phyloP scores from a whole-genome alignment of 2,113 vertebrate genomes.

The Grantiella picta region DNA sequence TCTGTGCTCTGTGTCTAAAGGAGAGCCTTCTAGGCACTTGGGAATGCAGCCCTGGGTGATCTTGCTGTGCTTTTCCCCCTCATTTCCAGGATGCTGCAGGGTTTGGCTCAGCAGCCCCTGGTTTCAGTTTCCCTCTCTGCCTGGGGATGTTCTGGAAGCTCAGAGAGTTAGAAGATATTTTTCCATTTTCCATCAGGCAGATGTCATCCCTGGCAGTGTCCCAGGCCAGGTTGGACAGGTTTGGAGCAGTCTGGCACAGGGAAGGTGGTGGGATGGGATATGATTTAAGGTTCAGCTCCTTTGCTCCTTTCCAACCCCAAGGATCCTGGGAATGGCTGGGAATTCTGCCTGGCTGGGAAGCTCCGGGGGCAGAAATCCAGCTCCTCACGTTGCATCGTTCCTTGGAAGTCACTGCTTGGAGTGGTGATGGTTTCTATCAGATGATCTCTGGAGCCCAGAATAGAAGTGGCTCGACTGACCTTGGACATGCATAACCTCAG shows the following conservation, averaged over 20 bases:
- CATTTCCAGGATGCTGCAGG: neutral
- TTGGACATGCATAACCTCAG: neutral
- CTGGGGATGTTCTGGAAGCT: neutral
- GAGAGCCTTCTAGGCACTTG: neutral
- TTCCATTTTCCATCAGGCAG: neutral
- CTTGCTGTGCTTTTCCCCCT: neutral
- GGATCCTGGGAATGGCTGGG: neutral
- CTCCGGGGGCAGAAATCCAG: neutral
- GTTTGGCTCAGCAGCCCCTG: neutral
- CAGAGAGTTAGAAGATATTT: neutral
- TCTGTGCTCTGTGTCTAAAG: neutral
- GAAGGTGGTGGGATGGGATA: neutral
- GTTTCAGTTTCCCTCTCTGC: neutral
- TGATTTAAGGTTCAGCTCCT: neutral
- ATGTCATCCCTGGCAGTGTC: neutral
- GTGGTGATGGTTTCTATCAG: neutral
- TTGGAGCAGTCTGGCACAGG: neutral
- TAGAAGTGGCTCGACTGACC: neutral
- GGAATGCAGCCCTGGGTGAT: neutral
- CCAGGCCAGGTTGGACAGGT: neutral
- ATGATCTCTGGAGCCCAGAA: neutral
- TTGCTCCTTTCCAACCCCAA: neutral
- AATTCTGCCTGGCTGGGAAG: neutral
- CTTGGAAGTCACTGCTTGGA: conserved; percentile 3
- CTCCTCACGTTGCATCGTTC: conserved; percentile 8